These are phyloP conservation scores for Scolanthus callimorphus DNA, from an alignment of 92 coral and sea anemone species.

Conservation along the genomic window DNA sequence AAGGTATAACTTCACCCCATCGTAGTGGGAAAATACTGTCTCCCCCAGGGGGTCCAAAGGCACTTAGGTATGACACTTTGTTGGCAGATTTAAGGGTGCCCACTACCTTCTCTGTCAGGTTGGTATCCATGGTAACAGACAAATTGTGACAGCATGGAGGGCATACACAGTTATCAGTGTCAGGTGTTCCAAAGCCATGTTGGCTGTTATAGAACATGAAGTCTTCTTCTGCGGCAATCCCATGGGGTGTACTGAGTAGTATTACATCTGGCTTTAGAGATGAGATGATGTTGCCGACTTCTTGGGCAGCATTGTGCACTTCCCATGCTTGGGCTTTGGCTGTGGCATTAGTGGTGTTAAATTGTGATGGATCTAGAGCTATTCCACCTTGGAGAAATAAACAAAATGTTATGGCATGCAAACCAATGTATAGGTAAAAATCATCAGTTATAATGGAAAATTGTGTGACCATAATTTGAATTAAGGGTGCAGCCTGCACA, in stretches of 20 bases:
- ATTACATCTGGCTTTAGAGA: conserved; percentile 62
- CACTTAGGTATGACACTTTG: conserved; percentile 60
- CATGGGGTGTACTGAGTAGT: conserved; percentile 67
- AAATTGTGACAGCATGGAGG: conserved; percentile 71
- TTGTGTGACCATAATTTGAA: no score
- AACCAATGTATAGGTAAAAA: no score
- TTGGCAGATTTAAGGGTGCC: conserved; percentile 37
- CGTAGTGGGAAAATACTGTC: conserved; percentile 64
- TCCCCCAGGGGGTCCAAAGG: conserved; percentile 72
- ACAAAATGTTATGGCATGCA: no score
- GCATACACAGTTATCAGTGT: conserved; percentile 69
- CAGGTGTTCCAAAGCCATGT: conserved; percentile 52
- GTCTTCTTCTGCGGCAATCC: conserved; percentile 59
- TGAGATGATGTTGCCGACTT: conserved; percentile 53
- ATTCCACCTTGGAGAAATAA: conserved; percentile 41
- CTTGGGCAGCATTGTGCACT: conserved; percentile 48
- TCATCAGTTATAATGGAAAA: no score
- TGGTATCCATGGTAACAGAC: conserved; percentile 56
- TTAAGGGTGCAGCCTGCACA: no score
- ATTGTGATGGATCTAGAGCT: conserved; percentile 61
- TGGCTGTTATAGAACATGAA: conserved; percentile 63
- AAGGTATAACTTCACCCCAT: conserved; percentile 72
- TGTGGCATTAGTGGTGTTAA: conserved; percentile 66
- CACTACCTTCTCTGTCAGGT: conserved; percentile 27
- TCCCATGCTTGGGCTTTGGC: conserved; percentile 70